Conservation (phyloP, 2,113 vertebrate species). For the Lonchura striata region DNA sequence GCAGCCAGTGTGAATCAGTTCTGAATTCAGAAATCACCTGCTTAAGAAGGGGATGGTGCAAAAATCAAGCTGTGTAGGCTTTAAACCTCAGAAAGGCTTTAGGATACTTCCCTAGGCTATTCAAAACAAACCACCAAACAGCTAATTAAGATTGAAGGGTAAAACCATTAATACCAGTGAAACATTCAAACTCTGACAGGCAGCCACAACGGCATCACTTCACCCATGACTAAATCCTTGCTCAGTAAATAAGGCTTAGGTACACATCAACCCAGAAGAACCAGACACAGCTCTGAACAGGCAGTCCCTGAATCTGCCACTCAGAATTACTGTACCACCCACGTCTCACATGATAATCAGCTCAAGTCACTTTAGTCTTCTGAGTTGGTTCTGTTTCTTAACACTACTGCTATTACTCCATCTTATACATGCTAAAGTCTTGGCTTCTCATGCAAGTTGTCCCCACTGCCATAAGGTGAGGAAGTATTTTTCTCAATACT, state of each 20-base stretch:
- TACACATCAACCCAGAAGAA: not conserved
- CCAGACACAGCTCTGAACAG: not conserved
- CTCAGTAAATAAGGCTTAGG: not conserved
- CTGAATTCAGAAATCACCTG: not conserved
- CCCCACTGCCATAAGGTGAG: not conserved
- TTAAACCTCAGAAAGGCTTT: not conserved
- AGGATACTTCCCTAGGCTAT: not conserved
- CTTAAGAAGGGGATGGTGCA: not conserved
- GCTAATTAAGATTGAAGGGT: not conserved
- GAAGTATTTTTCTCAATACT: not conserved
- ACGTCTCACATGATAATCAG: not conserved
- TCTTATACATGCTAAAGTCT: not conserved
- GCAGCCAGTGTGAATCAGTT: not conserved
- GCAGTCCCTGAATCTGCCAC: not conserved
- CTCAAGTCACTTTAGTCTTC: not conserved
- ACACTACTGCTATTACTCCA: not conserved
- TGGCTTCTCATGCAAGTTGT: not conserved
- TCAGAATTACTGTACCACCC: not conserved
- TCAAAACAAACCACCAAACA: not conserved
- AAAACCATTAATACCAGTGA: not conserved
- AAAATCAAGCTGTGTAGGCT: not conserved
- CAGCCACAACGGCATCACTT: rapidly evolving
- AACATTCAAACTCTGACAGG: not conserved
- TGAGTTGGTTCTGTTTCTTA: not conserved
- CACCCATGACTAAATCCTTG: not conserved